Conservation (phyloP, 53 echinoderm and acorn worm genomes). For the Paelopatides confundens region DNA sequence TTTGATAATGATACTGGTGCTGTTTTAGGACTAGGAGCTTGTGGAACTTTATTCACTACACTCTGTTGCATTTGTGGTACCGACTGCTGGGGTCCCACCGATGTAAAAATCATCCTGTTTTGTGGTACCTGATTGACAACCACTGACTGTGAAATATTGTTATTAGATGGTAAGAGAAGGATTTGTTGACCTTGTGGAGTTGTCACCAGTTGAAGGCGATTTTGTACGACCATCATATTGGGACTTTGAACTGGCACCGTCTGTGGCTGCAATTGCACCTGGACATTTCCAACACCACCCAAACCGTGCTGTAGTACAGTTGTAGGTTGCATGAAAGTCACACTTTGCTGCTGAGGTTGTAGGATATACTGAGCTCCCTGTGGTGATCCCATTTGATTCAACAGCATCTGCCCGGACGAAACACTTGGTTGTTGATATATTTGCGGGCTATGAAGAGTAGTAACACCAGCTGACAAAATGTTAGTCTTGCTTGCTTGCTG, state of each 20-base stretch:
- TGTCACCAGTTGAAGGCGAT: constrained; percentile 34
- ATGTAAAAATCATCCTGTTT: constrained; percentile 23
- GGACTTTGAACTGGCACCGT: constrained; percentile 29
- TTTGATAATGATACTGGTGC: neutral
- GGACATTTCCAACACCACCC: constrained; percentile 29
- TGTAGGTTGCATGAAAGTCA: constrained; percentile 17
- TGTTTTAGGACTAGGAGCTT: neutral
- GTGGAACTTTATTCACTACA: neutral
- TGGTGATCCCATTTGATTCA: constrained; percentile 26
- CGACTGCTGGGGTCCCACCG: constrained; percentile 8
- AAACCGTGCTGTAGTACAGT: constrained; percentile 21
- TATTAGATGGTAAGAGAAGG: constrained; percentile 26
- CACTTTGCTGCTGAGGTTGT: constrained; percentile 17
- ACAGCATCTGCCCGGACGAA: neutral
- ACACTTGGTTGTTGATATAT: constrained; percentile 10
- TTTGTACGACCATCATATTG: constrained; percentile 16
- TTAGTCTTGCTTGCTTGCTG: constrained; percentile 3
- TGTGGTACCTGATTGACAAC: constrained; percentile 34
- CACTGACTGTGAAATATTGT: constrained; percentile 47
- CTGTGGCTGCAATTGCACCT: constrained; percentile 31
- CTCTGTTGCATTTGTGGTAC: neutral
- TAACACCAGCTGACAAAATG: neutral
- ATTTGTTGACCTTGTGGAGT: constrained; percentile 49
- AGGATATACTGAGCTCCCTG: constrained; percentile 18
- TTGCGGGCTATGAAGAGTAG: constrained; percentile 14